Evolutionary conservation across 2,888 invertebrate genomes (phyloP).

Genomic region (Hypena proboscidalis): DNA sequence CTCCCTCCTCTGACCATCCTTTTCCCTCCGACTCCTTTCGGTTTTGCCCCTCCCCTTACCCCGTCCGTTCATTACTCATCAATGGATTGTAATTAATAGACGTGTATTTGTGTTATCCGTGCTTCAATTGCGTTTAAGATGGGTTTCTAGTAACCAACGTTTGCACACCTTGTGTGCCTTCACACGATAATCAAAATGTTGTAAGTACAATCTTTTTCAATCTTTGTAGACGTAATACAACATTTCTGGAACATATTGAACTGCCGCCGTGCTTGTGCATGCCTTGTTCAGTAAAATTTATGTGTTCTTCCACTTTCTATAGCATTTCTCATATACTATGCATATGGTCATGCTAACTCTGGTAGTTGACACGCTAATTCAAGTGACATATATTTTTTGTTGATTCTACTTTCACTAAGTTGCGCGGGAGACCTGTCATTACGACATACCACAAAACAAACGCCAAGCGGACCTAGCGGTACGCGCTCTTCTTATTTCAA

Average conservation of each 20-base stretch:
- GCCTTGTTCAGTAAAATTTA: too few relatives aligned
- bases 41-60: conserved; percentile 5
- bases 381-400: too few relatives aligned
- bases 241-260: conserved; percentile 8
- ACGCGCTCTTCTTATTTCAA: not conserved
- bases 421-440: conserved; percentile 40
- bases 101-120: conserved; percentile 78
- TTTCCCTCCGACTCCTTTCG: too few relatives aligned
- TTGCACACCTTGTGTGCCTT: conserved; percentile 91
- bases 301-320: not conserved
- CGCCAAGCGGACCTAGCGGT: conserved; percentile 6
- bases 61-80: conserved; percentile 72
- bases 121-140: conserved; percentile 87
- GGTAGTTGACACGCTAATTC: not conserved
- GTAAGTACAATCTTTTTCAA: conserved; percentile 82
- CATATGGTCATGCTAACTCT: not conserved
- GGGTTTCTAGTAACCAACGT: conserved; percentile 89
- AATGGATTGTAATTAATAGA: conserved; percentile 71
- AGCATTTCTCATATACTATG: not conserved
- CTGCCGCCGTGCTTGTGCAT: conserved; percentile 6
- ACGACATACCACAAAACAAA: conserved; percentile 25
- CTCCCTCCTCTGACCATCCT: not conserved
- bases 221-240: conserved; percentile 16
- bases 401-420: conserved; percentile 36
- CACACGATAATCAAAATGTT: conserved; percentile 87